Evolutionary conservation across 2,797 vertebrate genomes (phyloP).

Genomic region (Syngnathus rostellatus): DNA sequence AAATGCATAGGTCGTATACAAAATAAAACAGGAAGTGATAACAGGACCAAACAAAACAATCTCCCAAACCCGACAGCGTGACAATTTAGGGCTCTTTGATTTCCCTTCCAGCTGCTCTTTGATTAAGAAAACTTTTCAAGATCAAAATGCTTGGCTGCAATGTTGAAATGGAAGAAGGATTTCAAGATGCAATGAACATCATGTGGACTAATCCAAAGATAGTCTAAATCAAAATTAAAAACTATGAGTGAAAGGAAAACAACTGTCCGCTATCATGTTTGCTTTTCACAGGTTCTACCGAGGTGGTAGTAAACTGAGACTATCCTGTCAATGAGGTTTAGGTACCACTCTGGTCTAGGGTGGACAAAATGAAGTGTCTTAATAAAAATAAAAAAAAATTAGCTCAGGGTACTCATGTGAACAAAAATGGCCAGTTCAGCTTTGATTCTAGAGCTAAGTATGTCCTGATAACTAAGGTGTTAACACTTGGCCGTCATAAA

Average conservation of each 20-base stretch:
- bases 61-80: no score
- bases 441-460: conserved; percentile 64
- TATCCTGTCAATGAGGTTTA: conserved; percentile 11
- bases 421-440: conserved; percentile 42
- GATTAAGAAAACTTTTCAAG: conserved; percentile 96
- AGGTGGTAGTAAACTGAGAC: conserved; percentile 31
- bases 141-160: conserved; percentile 67
- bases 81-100: conserved; percentile 98
- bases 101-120: conserved; percentile 86
- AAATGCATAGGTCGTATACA: no score
- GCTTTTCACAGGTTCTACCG: conserved; percentile 23
- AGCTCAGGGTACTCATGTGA: no score
- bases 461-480: conserved; percentile 66
- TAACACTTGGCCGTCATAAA: conserved; percentile 63
- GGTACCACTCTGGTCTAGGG: no score
- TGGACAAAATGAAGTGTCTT: no score
- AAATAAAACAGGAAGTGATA: no score
- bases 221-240: conserved; percentile 17
- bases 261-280: conserved; percentile 27
- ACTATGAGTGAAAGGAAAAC: conserved; percentile 28
- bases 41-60: no score
- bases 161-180: conserved; percentile 61
- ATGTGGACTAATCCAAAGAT: not conserved
- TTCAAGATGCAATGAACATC: conserved; percentile 28
- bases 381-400: no score